Conservation (phyloP, 2,113 vertebrate genomes). For the Cricetomys ansorgei region DNA sequence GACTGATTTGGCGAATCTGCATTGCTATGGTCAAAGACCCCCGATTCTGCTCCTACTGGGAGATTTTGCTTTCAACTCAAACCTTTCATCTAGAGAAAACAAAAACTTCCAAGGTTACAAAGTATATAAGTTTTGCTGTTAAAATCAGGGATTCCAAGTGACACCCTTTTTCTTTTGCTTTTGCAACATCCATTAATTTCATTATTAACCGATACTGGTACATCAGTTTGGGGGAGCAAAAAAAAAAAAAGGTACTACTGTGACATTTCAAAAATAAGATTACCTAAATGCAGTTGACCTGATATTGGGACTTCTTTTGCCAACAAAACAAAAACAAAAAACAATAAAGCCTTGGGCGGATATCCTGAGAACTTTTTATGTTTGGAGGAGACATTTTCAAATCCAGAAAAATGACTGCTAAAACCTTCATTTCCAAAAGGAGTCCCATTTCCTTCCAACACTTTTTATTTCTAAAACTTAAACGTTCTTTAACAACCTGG, state of each 20-base stretch:
- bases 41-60: neutral
- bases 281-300: slow-evolving; percentile 43
- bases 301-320: slow-evolving; percentile 51
- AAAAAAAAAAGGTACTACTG: slow-evolving; percentile 74
- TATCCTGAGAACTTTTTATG: neutral
- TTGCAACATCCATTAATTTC: slow-evolving; percentile 83
- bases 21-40: neutral
- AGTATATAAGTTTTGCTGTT: slow-evolving; percentile 48
- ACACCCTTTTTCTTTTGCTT: slow-evolving; percentile 73
- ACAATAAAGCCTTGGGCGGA: slow-evolving; percentile 40
- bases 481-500: slow-evolving; percentile 13
- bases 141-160: slow-evolving; percentile 78
- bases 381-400: slow-evolving; percentile 40
- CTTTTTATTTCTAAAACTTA: slow-evolving; percentile 4
- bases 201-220: slow-evolving; percentile 74
- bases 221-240: slow-evolving; percentile 75
- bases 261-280: slow-evolving; percentile 77
- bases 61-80: slow-evolving; percentile 53
- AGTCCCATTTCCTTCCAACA: slow-evolving; percentile 46
- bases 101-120: slow-evolving; percentile 35
- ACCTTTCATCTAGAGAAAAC: slow-evolving; percentile 47
- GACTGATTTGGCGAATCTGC: neutral
- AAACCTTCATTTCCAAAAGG: slow-evolving; percentile 42
- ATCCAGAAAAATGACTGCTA: neutral
- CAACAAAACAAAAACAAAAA: neutral